Conservation (phyloP, 2,888 invertebrate species). For the Dolichopus griseipennis region DNA sequence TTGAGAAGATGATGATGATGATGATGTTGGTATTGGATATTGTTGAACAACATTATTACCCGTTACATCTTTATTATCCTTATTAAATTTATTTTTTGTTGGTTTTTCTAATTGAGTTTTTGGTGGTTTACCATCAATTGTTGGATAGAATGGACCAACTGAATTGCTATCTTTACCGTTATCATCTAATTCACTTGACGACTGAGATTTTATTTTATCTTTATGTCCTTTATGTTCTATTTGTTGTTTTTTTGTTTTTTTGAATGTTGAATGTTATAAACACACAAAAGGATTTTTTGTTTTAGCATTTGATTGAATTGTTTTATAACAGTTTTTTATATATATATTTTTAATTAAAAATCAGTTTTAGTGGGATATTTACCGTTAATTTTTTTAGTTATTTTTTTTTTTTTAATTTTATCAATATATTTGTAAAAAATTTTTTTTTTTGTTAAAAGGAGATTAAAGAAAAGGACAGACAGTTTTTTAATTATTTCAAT, state of each 20-base stretch:
- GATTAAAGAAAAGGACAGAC: no score
- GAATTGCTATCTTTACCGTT: slow-evolving; percentile 29
- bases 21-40: slow-evolving; percentile 5
- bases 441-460: no score
- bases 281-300: not conserved
- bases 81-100: slow-evolving; percentile 24
- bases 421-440: no score
- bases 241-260: not conserved
- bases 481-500: no score
- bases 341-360: no score
- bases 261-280: no score
- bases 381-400: no score
- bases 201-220: slow-evolving; percentile 10
- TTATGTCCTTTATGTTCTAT: slow-evolving; percentile 9
- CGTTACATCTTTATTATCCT: slow-evolving; percentile 15
- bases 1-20: slow-evolving; percentile 10
- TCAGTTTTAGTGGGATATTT: no score
- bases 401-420: no score
- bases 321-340: no score
- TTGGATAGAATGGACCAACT: slow-evolving; percentile 38
- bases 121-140: slow-evolving; percentile 39
- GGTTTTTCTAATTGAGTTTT: slow-evolving; percentile 29
- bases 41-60: no score
- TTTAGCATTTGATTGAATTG: not conserved
- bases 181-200: slow-evolving; percentile 14